Conservation (phyloP, 2,113 vertebrate genomes). For the Empidonax alnorum region DNA sequence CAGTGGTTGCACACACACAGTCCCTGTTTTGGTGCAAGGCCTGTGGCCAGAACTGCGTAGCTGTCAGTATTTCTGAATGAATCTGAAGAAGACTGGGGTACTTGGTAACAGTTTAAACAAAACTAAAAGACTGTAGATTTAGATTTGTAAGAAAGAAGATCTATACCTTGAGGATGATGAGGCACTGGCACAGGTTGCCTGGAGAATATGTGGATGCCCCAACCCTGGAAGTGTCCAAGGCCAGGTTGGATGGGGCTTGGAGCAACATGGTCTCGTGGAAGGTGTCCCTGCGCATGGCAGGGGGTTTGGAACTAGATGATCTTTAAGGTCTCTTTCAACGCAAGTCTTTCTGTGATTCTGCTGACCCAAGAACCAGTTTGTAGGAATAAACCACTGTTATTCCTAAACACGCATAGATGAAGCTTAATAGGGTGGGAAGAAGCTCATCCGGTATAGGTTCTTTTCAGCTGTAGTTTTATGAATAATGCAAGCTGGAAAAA, state of each 20-base stretch:
- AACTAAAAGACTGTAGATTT: neutral
- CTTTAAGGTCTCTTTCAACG: neutral
- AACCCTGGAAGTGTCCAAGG: neutral
- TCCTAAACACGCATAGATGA: neutral
- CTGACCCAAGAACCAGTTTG: accelerated
- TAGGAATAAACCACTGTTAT: accelerated
- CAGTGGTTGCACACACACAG: accelerated
- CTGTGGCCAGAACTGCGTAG: neutral
- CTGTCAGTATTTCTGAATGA: neutral
- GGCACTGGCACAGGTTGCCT: neutral
- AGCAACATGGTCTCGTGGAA: neutral
- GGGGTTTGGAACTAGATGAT: accelerated
- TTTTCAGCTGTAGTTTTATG: neutral
- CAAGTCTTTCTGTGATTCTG: accelerated
- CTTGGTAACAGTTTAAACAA: neutral
- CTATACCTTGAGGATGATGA: accelerated
- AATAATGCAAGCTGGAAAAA: neutral
- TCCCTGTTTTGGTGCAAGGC: neutral
- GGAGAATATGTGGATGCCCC: neutral
- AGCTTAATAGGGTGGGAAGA: neutral
- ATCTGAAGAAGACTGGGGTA: neutral
- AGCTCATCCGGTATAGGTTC: neutral
- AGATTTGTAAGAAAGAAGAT: neutral
- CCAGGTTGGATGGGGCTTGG: neutral
- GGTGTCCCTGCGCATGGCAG: neutral